phyloP scores from a whole-genome alignment of 2,888 invertebrate species.

The Diplazon laetatorius region DNA sequence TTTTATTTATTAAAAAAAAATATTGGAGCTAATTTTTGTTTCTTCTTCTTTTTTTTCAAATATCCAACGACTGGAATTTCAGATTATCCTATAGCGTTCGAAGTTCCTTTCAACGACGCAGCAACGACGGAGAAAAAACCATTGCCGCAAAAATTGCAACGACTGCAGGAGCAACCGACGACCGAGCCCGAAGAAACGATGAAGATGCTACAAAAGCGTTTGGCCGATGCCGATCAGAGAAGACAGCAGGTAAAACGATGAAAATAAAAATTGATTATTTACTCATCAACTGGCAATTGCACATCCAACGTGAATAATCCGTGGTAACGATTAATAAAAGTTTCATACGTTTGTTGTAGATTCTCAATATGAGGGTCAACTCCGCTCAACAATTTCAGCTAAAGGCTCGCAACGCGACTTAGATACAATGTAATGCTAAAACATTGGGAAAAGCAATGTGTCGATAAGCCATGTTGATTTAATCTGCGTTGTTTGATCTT shows the following conservation, averaged over 20 bases:
- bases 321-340: not conserved
- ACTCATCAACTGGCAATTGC: not conserved
- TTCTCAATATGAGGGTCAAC: conserved; percentile 66
- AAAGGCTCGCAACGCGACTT: conserved; percentile 55
- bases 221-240: conserved; percentile 89
- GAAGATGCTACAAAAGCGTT: conserved; percentile 87
- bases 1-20: too few relatives aligned
- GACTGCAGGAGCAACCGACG: conserved; percentile 86
- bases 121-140: conserved; percentile 84
- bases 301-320: not conserved
- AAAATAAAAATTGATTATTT: not conserved
- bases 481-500: conserved; percentile 8
- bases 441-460: too few relatives aligned
- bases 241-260: conserved; percentile 85
- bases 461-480: not conserved
- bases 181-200: conserved; percentile 84
- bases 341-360: conserved; percentile 63
- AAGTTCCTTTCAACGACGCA: conserved; percentile 66
- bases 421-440: conserved; percentile 6
- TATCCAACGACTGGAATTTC: not conserved
- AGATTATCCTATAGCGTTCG: conserved; percentile 70
- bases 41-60: too few relatives aligned
- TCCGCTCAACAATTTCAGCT: conserved; percentile 69
- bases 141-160: conserved; percentile 88
- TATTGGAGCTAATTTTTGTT: too few relatives aligned